Evolutionary conservation across 1,140 invertebrate species (phyloP), one percentile per base, ranked within the genome.

Genomic region (Drosophila nebulosa): DNA sequence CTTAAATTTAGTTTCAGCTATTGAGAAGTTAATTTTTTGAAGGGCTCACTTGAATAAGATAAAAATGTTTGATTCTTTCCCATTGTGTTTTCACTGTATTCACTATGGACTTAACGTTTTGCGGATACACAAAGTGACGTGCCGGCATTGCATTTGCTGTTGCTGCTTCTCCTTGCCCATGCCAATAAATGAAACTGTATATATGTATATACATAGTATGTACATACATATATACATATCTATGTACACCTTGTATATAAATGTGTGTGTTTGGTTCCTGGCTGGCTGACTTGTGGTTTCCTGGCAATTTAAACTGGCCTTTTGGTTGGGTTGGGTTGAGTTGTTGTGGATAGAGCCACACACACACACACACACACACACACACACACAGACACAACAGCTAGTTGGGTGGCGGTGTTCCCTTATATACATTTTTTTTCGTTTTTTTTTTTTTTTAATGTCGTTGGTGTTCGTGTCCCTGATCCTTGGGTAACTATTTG

Each of bases 401-500:
- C 24, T 24, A 24, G 24, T 24, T n/a, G n/a, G n/a, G n/a, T 24
- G 24, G 24, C 4, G 24, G 24, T 6, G 9, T 32, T 32, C 30
- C 5, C 35, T 14, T 46, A 21, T 46, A 46, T n/a, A n/a, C n/a
- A 30, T 9, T 30, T 9, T 30, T 9, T 30, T 30, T 30, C n/a
- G n/a, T 30, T 30, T 27, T 27, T 26, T 26, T 26, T 26, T 2
- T 26, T 21, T 46, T 46, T 46, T n/a, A 52, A 26, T 52, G 50
- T 26, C 36, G 42, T 22, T 12, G 18, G 3, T 55, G 6, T 27
- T 55, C 27, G 26, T 55, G 24, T 55, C 21, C 52, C 14, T 55
- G 26, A 55, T 55, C 52, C 52, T 55, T 55, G 26, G 14, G 7
- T 55, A 30, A 30, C 52, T 32, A 58, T 36, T 58, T 58, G 61